phyloP scores from a whole-genome alignment of 2,888 invertebrate genomes.

The Stratiomys singularior region DNA sequence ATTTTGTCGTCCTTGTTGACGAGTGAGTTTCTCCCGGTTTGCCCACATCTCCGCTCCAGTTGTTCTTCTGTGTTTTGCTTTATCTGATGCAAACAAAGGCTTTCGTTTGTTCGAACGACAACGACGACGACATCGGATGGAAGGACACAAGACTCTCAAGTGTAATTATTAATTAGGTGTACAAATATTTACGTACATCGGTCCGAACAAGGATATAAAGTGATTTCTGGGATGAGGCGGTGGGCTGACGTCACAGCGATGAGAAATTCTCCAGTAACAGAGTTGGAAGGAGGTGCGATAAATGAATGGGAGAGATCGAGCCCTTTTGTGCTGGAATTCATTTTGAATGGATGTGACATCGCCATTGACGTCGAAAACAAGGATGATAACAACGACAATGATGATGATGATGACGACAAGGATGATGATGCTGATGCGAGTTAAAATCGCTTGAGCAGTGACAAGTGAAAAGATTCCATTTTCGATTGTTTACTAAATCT shows the following conservation, averaged over 20 bases:
- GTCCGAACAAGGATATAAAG: conserved; percentile 39
- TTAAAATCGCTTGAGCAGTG: conserved; percentile 1
- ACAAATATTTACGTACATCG: conserved; percentile 60
- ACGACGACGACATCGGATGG: conserved; percentile 9
- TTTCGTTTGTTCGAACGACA: conserved; percentile 2
- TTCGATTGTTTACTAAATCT: conserved; percentile 39
- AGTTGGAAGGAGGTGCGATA: neutral
- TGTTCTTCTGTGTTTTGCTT: conserved; percentile 37
- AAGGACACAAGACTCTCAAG: conserved; percentile 42
- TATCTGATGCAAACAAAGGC: conserved; percentile 43
- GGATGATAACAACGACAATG: neutral
- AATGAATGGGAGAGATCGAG: neutral
- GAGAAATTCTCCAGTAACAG: neutral
- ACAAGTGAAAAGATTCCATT: conserved; percentile 19
- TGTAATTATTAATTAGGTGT: conserved; percentile 61
- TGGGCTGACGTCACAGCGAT: conserved; percentile 16
- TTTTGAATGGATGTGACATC: neutral
- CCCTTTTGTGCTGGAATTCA: neutral
- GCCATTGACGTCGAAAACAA: conserved; percentile 15
- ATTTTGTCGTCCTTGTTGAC: conserved; percentile 43
- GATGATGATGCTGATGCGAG: conserved; percentile 9
- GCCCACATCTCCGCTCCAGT: neutral
- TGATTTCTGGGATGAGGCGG: neutral
- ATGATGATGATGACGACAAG: too few relatives aligned
- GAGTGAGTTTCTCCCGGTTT: neutral